Base-by-base conservation (phyloP, 2,113 vertebrate genomes). In the Vireo altiloquus region DNA sequence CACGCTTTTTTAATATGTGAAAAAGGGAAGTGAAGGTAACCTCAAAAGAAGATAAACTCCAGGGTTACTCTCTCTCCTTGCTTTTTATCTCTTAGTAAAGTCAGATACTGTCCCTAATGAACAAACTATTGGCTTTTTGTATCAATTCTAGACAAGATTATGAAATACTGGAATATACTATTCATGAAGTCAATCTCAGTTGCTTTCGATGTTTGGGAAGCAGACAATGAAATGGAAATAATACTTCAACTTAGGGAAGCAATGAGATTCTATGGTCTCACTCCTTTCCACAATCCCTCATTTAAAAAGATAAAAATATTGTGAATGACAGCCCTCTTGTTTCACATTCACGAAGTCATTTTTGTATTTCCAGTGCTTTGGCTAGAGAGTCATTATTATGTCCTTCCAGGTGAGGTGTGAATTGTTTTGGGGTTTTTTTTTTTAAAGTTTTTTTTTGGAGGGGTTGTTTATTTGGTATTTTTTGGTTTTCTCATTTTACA, bases 381-480 rank as follows among this genome's bases (percentile, higher is more conserved):
- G 8, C 15, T 35, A 59, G 16, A 66, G 33, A 59, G 28, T 9
- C 4, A 33, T 60, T 46, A 42, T 56, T 47, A 30, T 25, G 7
- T 40, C 11, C 21, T 82, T 35, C 22, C 25, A 69, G 13, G 25
- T 52, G 21, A 64, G 15, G 7, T n/a, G 31, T 20, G 23, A 6
- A 19, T 1, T 1, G 8, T 3, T 25, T 40, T 40, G 3, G n/a
- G n/a, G n/a, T n/a, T n/a, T 16, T 50, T 8, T 10, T 22, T 25
- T 7, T 17, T 47, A 22, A 11, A 44, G 44, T 8, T 44, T 44
- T 42, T 31, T 57, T 53, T 15, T 11, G 5, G 6, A 8, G 10
- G 15, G 11, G 24, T 44, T 20, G 11, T 37, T 61, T 40, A n/a
- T n/a, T n/a, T n/a, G 18, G 44, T 3, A 7, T 25, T 4, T 9